These are phyloP conservation scores for Muscicapa adusta DNA, from an alignment of 2,113 vertebrate species.

Conservation along the genomic window DNA sequence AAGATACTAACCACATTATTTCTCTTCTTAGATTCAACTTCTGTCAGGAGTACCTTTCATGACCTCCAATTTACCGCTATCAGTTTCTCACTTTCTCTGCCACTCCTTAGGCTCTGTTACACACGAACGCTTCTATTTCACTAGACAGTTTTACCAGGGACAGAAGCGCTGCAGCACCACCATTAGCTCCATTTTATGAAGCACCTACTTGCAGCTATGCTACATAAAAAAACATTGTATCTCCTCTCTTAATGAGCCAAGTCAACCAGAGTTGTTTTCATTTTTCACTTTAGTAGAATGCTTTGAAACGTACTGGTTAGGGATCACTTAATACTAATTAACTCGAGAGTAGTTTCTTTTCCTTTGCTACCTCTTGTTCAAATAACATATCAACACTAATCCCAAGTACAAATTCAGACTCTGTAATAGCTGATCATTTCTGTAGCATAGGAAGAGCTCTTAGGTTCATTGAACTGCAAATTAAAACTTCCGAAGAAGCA, in stretches of 20 bases:
- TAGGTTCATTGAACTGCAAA: background rate
- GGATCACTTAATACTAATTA: background rate
- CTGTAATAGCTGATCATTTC: background rate
- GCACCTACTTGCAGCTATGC: background rate
- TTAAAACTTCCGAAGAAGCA: background rate
- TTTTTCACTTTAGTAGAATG: background rate
- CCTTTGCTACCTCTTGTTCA: background rate
- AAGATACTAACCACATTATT: background rate
- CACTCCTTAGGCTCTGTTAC: background rate
- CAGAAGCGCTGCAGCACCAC: conserved; percentile 49
- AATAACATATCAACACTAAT: background rate
- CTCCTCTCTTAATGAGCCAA: rapidly evolving
- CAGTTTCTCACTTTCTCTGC: background rate
- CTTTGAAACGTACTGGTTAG: background rate
- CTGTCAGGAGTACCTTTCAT: background rate
- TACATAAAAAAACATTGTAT: background rate
- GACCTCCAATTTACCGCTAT: background rate
- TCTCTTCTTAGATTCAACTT: background rate
- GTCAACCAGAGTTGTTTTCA: background rate
- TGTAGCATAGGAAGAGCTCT: background rate
- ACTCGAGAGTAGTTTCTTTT: background rate
- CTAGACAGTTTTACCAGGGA: background rate
- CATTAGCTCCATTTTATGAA: background rate
- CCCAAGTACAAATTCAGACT: background rate
- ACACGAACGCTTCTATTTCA: background rate